These are phyloP conservation scores for Triops longicaudatus DNA, from an alignment of 1,140 invertebrate genomes.

Conservation along the genomic window DNA sequence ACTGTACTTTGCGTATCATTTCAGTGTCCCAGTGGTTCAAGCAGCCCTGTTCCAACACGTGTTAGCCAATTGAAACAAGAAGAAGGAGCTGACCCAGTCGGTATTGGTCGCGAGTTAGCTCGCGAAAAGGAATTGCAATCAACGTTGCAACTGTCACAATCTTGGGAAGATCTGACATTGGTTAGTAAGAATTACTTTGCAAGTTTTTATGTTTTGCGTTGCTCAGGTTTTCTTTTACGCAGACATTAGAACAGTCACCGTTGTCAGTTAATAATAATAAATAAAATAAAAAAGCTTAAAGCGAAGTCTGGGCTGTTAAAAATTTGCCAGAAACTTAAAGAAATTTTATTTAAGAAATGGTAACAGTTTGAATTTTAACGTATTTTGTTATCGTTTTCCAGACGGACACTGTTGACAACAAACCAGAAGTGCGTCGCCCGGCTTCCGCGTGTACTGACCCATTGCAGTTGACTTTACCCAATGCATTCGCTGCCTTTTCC, in stretches of 20 bases:
- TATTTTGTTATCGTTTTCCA: neutral
- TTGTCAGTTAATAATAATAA: too few relatives aligned
- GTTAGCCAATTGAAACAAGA: constrained; percentile 78
- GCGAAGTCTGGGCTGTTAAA: too few relatives aligned
- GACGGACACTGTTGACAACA: constrained; percentile 20
- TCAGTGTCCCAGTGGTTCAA: constrained; percentile 46
- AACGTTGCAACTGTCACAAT: constrained; percentile 81
- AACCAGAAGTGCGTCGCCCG: constrained; percentile 18
- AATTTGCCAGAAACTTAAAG: too few relatives aligned
- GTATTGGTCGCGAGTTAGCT: constrained; percentile 63
- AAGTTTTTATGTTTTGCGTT: too few relatives aligned
- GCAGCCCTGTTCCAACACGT: constrained; percentile 57
- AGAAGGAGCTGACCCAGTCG: constrained; percentile 71
- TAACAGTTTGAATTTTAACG: too few relatives aligned
- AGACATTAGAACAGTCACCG: too few relatives aligned
- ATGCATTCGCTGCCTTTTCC: constrained; percentile 21
- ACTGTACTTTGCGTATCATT: constrained; percentile 30
- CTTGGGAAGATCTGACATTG: constrained; percentile 75
- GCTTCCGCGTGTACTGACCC: constrained; percentile 26
- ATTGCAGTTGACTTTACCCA: constrained; percentile 25
- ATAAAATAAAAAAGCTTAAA: too few relatives aligned
- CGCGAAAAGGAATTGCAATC: constrained; percentile 79
- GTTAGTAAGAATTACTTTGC: constrained; percentile 39
- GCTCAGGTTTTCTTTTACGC: too few relatives aligned
- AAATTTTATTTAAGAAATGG: too few relatives aligned